Conservation (phyloP, 1,140 invertebrate species). For the Bombus huntii region DNA sequence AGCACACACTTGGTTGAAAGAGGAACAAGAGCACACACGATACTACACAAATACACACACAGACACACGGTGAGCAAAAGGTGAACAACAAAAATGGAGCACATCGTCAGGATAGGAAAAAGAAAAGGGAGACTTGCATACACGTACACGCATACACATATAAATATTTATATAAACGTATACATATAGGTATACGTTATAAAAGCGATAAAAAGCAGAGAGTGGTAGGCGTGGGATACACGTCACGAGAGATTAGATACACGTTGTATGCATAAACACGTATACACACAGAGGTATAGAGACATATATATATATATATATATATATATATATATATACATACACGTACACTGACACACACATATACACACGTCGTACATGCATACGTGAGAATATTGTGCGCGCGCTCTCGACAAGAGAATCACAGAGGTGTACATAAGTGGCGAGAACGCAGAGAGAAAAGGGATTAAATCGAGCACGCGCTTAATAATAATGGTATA, state of each 20-base stretch:
- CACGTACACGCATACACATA: not conserved
- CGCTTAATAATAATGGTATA: conserved; percentile 32
- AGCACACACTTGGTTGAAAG: not conserved
- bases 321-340: conserved; percentile 15
- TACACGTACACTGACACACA: not conserved
- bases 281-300: not conserved
- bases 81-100: not conserved
- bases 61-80: not conserved
- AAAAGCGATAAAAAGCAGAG: not conserved
- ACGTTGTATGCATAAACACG: conserved; percentile 14
- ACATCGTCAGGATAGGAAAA: not conserved
- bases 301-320: not conserved
- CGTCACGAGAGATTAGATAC: not conserved
- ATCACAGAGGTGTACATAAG: conserved; percentile 37
- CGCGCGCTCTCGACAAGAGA: conserved; percentile 41
- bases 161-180: not conserved
- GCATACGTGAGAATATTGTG: conserved; percentile 6
- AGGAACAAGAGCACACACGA: not conserved
- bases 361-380: not conserved
- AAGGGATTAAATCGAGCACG: conserved; percentile 30
- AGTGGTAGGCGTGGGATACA: not conserved
- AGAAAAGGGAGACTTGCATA: not conserved
- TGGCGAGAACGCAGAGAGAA: not conserved
- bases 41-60: no score
- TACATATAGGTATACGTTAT: not conserved